Base-by-base conservation (phyloP, 2,113 vertebrate genomes). In the Stigmatopora nigra region DNA sequence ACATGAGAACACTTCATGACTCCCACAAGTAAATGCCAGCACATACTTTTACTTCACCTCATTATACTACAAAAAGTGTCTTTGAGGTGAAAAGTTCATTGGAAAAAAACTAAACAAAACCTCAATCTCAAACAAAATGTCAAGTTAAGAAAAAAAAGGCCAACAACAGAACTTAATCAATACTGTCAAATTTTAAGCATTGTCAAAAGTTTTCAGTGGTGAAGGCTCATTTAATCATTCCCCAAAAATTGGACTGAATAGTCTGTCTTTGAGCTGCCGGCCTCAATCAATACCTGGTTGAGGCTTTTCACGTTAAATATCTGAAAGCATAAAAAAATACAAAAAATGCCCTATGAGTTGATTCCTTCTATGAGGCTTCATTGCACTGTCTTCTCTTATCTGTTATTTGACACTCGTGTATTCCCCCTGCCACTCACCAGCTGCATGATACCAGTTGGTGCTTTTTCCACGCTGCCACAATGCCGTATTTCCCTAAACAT, bases 251-350 rank as follows among this genome's bases (percentile, higher is more conserved):
- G 35, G 20, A 25, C 19, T 64, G 35, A n/a, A 44, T 72, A 35
- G 13, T 31, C 35, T 64, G 44, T 5, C 56, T 70, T 72, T 61
- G 12, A 71, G 65, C 67, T 69, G 35, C 53, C 1, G 12, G 63
- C 45, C 64, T 77, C 46, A 62, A 70, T 77, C 69, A 15, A 75
- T 81, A 53, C 57, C 35, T n/a, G 61, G 63, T 77, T 64, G 12
- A 66, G 71, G 47, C 20, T 68, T 79, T 71, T 41, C 48, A 67
- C 60, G 64, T 66, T 68, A n/a, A 82, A 72, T 69, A 63, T 25
- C 45, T 68, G 36, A 16, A 71, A 63, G 53, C 22, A 1, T 4
- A 71, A 70, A 69, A 69, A 31, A 31, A n/a, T n/a, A n/a, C n/a
- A n/a, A 31, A 31, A 31, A 75, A 64, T 47, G 41, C 62, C 46